Evolutionary conservation across 1,140 invertebrate species (phyloP).

Genomic region (Linepithema humile): DNA sequence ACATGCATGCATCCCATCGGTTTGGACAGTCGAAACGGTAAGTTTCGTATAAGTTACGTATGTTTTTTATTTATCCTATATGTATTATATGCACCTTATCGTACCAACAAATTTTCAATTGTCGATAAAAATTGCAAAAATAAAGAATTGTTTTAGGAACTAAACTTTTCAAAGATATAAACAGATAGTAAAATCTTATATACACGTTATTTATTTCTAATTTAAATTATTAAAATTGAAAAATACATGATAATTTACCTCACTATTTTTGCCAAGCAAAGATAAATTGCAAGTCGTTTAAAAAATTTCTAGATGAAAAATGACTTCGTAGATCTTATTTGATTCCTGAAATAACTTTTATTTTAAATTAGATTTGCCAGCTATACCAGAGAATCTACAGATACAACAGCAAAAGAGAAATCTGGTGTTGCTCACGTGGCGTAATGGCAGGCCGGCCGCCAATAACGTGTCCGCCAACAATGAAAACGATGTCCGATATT

Average conservation of each 20-base stretch:
- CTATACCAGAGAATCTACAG: conserved; percentile 80
- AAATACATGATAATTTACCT: background rate
- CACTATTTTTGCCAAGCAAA: background rate
- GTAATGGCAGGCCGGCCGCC: conserved; percentile 12
- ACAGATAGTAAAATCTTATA: too few species aligned
- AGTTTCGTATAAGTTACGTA: background rate
- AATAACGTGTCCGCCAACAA: background rate
- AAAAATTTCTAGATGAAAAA: background rate
- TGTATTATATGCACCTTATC: background rate
- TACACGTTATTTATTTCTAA: too few species aligned
- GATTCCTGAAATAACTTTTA: background rate
- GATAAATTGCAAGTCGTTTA: background rate
- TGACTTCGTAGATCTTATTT: background rate
- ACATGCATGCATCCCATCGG: conserved; percentile 87
- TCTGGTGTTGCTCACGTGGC: conserved; percentile 79
- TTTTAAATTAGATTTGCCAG: conserved; percentile 79
- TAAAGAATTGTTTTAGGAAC: too few species aligned
- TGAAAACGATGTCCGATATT: conserved; percentile 76
- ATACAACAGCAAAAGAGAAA: conserved; percentile 75
- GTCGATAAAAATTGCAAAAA: too few species aligned
- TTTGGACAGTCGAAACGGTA: conserved; percentile 81
- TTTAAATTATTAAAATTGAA: too few species aligned
- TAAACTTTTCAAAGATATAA: too few species aligned
- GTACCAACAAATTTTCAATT: conserved; percentile 1
- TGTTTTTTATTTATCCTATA: background rate